These are phyloP conservation scores for Zaprionus lineosus DNA, from an alignment of 2,888 invertebrate species.

Conservation along the genomic window DNA sequence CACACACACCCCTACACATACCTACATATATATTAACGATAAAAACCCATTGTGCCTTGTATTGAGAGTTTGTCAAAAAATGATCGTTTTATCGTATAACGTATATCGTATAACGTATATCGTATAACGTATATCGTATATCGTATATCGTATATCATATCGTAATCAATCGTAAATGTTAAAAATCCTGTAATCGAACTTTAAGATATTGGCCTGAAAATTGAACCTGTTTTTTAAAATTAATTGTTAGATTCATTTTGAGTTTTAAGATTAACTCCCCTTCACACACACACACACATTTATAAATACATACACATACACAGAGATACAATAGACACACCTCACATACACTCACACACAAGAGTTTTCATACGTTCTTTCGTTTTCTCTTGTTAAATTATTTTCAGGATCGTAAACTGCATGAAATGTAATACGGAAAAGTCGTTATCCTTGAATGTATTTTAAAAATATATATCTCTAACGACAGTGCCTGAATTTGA, in stretches of 20 bases:
- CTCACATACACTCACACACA: constrained; percentile 2
- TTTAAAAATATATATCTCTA: constrained; percentile 57
- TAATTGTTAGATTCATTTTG: constrained; percentile 24
- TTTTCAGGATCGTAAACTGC: constrained; percentile 81
- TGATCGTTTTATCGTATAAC: constrained; percentile 29
- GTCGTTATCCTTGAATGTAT: constrained; percentile 78
- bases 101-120: constrained; percentile 8
- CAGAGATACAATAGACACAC: not conserved
- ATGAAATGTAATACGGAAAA: constrained; percentile 82
- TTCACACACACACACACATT: not conserved
- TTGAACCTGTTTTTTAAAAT: constrained; percentile 8
- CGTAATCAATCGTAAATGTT: constrained; percentile 38
- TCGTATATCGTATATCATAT: constrained; percentile 29
- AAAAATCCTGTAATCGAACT: not conserved
- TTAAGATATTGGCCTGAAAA: constrained; percentile 13
- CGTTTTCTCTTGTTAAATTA: constrained; percentile 49
- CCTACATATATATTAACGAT: constrained; percentile 21
- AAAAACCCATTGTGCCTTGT: constrained; percentile 67
- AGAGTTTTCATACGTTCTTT: constrained; percentile 34
- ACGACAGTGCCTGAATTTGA: constrained; percentile 54
- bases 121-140: constrained; percentile 11
- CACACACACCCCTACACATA: not conserved
- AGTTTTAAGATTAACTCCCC: constrained; percentile 26
- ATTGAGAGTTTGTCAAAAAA: constrained; percentile 51
- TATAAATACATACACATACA: not conserved